Base-by-base conservation (phyloP, 2,797 vertebrate species). In the Platalea minor region DNA sequence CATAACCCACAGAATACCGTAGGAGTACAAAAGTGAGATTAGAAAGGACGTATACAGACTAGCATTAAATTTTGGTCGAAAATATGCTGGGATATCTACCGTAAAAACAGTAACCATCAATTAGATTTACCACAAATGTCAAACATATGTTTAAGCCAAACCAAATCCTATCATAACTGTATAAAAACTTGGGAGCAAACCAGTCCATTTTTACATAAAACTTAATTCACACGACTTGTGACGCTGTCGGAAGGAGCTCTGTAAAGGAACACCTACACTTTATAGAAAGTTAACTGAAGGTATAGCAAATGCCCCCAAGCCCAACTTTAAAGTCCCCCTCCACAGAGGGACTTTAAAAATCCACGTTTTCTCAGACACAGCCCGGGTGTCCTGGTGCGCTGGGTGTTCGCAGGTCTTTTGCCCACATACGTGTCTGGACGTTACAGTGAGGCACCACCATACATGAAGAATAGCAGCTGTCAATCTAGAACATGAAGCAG, bases 61-160 rank as follows among this genome's bases (percentile, higher is more conserved):
- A 76, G 74, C 57, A 82, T 69, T 73, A 81, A 53, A 84, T 78
- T 95, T 91, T 73, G 79, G 85, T 90, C 82, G 79, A 53, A 88
- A 95, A 69, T 16, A 93, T 37, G 46, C 75, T 91, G 63, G 86
- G 67, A 37, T 88, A 93, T 70, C 89, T 88, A 70, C 82, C 73
- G 70, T 95, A 92, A 95, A 88, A 89, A 60, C 63, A 92, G 91
- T 53, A 96, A 92, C 82, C 83, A 88, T 92, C 93, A 75, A 88
- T 95, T 94, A 93, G 46, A 84, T 88, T 84, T 46, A 74, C 91
- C 79, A 9, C 91, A 91, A 91, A 97, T 90, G 61, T 96, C 85
- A 85, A 96, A 92, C 89, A 84, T 17, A 61, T 91, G 91, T 82
- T 96, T 90, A 82, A 97, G 59, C 35, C 87, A 94, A 94, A 92